Evolutionary conservation across 2,888 invertebrate genomes (phyloP).

Genomic region (Drosophila cognata): DNA sequence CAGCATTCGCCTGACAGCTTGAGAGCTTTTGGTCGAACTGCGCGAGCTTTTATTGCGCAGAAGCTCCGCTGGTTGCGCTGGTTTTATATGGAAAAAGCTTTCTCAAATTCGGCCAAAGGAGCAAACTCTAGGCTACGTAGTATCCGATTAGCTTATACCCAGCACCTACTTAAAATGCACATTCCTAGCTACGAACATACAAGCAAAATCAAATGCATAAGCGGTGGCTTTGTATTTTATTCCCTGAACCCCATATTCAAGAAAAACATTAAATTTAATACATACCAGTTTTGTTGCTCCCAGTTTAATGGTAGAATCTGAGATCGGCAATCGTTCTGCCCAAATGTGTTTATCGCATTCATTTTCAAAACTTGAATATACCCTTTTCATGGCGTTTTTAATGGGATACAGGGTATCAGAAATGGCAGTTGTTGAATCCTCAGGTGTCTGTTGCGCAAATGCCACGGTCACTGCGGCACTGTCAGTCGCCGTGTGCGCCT

Average conservation of each 20-base stretch:
- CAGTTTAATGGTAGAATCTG: neutral
- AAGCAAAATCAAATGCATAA: neutral
- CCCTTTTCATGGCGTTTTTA: neutral
- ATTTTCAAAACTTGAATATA: neutral
- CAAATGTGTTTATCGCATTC: neutral
- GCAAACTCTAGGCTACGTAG: neutral
- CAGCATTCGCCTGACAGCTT: constrained; percentile 2
- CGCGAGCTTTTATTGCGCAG: constrained; percentile 13
- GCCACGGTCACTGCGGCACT: constrained; percentile 61
- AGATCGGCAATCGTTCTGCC: neutral
- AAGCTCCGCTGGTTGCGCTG: constrained; percentile 48
- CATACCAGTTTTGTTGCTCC: neutral
- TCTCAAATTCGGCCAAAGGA: constrained; percentile 1
- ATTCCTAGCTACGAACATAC: neutral
- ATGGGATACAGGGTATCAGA: constrained; percentile 5
- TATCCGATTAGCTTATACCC: neutral
- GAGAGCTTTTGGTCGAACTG: constrained; percentile 15
- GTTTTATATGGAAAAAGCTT: constrained; percentile 50
- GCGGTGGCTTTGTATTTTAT: neutral
- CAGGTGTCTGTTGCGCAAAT: constrained; percentile 72
- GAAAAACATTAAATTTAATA: neutral
- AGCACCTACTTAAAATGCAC: neutral
- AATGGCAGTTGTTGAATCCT: constrained; percentile 54
- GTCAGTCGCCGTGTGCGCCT: constrained; percentile 65
- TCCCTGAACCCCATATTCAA: neutral